phyloP scores from a whole-genome alignment of 2,888 invertebrate species.

The Leptinotarsa tumamoca region DNA sequence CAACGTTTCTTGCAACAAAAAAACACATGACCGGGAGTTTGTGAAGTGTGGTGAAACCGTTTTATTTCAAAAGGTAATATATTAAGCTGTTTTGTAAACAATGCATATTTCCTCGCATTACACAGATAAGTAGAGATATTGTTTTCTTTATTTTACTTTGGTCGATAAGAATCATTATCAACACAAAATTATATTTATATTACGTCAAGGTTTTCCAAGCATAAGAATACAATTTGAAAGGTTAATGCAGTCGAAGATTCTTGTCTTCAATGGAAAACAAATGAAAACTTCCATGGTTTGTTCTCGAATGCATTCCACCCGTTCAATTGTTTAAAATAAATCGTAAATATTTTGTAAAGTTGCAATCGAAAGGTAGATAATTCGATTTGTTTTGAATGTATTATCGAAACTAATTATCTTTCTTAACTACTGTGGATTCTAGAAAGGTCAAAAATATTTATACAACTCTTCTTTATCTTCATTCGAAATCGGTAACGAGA shows the following conservation, averaged over 20 bases:
- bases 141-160: constrained; percentile 11
- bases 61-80: constrained; percentile 15
- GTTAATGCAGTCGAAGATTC: neutral
- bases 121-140: neutral
- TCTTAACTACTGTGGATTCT: no score
- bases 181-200: neutral
- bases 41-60: constrained; percentile 4
- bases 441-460: no score
- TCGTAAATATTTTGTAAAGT: no score
- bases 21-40: constrained; percentile 7
- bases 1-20: constrained; percentile 17
- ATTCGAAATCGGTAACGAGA: no score
- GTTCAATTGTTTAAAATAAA: no score
- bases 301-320: no score
- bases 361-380: no score
- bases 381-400: no score
- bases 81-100: constrained; percentile 13
- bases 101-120: neutral
- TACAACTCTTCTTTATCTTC: no score
- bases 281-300: no score
- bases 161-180: constrained; percentile 10
- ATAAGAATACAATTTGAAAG: neutral
- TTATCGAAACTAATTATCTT: no score
- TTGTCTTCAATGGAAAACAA: neutral
- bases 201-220: neutral